Percentiles rank a stretch among this genome's conserved stretches.
Evolutionary conservation across 2,888 invertebrate genomes (phyloP).

Genomic region (Eristalis arbustorum): DNA sequence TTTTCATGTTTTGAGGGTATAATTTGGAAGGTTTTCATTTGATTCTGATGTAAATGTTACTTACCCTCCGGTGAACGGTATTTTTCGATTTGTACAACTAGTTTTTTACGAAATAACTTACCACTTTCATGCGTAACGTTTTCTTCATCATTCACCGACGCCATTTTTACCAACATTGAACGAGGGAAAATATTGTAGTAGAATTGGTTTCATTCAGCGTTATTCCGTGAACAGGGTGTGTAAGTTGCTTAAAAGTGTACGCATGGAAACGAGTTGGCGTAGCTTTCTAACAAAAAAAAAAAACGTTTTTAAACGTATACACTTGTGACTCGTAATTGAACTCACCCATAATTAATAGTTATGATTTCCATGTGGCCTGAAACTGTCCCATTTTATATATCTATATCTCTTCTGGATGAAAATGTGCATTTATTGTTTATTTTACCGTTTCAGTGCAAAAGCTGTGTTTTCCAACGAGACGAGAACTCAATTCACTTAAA

Average conservation of each 20-base stretch:
- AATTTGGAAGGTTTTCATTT: background rate
- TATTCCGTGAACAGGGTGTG: constrained; percentile 1
- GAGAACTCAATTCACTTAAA: too few relatives aligned
- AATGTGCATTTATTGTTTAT: too few relatives aligned
- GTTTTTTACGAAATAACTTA: constrained; percentile 71
- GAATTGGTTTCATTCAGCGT: constrained; percentile 5
- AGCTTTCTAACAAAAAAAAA: too few relatives aligned
- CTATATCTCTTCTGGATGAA: too few relatives aligned
- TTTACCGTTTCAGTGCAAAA: too few relatives aligned
- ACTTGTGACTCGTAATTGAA: too few relatives aligned
- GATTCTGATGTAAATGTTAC: background rate
- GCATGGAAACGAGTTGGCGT: too few relatives aligned
- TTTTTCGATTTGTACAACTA: constrained; percentile 45
- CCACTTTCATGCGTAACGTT: constrained; percentile 78
- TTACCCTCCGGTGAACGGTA: constrained; percentile 26
- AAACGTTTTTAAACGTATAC: too few relatives aligned
- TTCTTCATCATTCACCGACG: constrained; percentile 79
- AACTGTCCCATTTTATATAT: too few relatives aligned
- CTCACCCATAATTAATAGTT: too few relatives aligned
- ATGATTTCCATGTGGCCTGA: too few relatives aligned
- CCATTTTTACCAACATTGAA: constrained; percentile 75
- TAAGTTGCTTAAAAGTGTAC: background rate
- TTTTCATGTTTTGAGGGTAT: background rate
- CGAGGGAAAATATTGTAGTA: constrained; percentile 31
- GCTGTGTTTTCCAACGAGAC: too few relatives aligned